Evolutionary conservation across 2,113 vertebrate species (phyloP).

Genomic region (Neolamprologus ventralis): DNA sequence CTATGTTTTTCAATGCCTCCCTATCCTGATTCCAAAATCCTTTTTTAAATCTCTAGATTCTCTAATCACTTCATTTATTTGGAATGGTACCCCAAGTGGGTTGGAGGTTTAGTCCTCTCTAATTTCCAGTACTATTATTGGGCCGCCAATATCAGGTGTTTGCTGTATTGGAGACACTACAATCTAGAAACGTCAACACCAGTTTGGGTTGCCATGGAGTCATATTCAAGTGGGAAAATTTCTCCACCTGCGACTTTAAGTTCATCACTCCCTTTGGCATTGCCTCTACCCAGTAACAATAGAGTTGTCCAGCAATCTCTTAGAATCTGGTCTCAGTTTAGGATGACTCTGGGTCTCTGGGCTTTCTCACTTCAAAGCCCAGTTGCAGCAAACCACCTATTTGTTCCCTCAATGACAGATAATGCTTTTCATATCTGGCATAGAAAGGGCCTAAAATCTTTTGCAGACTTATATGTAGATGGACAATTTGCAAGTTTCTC

Average conservation of each 20-base stretch:
- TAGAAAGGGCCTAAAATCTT: rapidly evolving
- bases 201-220: neutral
- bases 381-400: neutral
- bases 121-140: neutral
- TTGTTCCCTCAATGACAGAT: neutral
- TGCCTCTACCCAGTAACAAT: neutral
- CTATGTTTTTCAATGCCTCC: neutral
- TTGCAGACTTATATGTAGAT: neutral
- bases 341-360: rapidly evolving
- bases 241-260: neutral
- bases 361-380: neutral
- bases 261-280: neutral
- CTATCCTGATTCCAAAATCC: neutral
- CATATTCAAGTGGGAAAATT: neutral
- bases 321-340: neutral
- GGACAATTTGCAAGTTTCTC: neutral
- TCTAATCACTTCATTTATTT: neutral
- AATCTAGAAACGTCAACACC: rapidly evolving
- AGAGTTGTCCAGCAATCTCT: neutral
- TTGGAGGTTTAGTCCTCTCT: neutral
- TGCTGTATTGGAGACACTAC: neutral
- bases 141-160: neutral
- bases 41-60: neutral
- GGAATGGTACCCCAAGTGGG: neutral
- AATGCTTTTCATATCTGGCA: neutral